phyloP scores from a whole-genome alignment of 2,888 invertebrate species.

The Cryptops parisi region DNA sequence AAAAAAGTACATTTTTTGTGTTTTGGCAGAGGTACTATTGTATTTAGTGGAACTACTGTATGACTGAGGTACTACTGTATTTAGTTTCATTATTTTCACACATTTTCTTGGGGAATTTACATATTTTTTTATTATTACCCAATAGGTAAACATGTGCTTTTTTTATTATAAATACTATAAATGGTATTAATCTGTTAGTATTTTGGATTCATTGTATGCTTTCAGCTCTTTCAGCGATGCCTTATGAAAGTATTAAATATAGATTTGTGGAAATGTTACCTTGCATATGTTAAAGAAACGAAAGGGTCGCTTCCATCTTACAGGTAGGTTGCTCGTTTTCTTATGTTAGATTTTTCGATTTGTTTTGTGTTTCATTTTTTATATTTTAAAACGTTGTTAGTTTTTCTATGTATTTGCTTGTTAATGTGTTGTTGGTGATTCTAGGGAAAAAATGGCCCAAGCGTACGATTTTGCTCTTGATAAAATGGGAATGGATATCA shows the following conservation, averaged over 20 bases:
- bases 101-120: too few species aligned
- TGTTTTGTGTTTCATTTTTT: not conserved
- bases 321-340: conserved; percentile 49
- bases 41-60: too few species aligned
- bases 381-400: not conserved
- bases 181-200: too few species aligned
- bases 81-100: too few species aligned
- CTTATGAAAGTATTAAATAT: conserved; percentile 97
- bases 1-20: too few species aligned
- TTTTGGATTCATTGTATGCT: conserved; percentile 16
- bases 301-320: conserved; percentile 82
- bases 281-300: conserved; percentile 96
- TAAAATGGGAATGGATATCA: conserved; percentile 96
- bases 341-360: not conserved
- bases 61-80: too few species aligned
- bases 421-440: conserved; percentile 25
- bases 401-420: not conserved
- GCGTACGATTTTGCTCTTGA: conserved; percentile 99
- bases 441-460: conserved; percentile 97
- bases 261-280: conserved; percentile 95
- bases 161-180: too few species aligned
- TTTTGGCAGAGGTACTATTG: too few species aligned
- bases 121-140: too few species aligned
- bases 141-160: too few species aligned
- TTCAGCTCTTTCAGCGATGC: conserved; percentile 89